Evolutionary conservation across 2,797 vertebrate species (phyloP), one percentile per base, ranked within the genome.

Genomic region (Clarias laeviceps): DNA sequence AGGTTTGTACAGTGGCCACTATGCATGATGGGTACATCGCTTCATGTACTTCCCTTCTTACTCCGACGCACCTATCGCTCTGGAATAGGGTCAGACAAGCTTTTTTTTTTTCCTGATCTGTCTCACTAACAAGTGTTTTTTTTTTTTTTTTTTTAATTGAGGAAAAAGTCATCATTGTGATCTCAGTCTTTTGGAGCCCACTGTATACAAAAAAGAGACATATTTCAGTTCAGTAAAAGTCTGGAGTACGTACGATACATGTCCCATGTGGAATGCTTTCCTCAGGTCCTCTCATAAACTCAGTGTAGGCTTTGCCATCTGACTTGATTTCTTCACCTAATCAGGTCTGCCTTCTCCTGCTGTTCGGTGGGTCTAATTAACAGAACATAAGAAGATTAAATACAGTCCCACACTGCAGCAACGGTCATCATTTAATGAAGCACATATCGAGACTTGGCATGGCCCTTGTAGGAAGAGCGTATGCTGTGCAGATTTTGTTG

Each of bases 371-470:
- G 29, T 1, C 40, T 74, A 61, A 74, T 85, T 81, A 54, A 9
- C 40, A 22, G 12, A 57, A 79, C 76, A 40, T 34, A 79, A 79
- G 76, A 37, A 15, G 57, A 79, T 79, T 40, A 62, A 61, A 14
- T n/a, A 17, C 76, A 14, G 54, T 34, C 50, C 11, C 37, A 77
- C 62, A 77, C 79, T n/a, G 70, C 80, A 61, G 34, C 40, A 50
- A 22, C 27, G 2, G 77, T 80, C 68, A 50, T 80, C 80, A 73
- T 89, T 89, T 81, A 89, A 72, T 85, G 29, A 85, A 85, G 64
- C 73, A 45, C 87, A 81, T 56, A 85, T 84, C 29, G 61, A 84
- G 84, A 72, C 62, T 72, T 84, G 84, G 82, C 80, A 56, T n/a
- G 29, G 72, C 54, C 1, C 0, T 20, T 1, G 29, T 29, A 22